Percentiles rank a stretch among this genome's conserved stretches.
Evolutionary conservation across 2,888 invertebrate genomes (phyloP).

Genomic region (Nephrotoma guestfalica): DNA sequence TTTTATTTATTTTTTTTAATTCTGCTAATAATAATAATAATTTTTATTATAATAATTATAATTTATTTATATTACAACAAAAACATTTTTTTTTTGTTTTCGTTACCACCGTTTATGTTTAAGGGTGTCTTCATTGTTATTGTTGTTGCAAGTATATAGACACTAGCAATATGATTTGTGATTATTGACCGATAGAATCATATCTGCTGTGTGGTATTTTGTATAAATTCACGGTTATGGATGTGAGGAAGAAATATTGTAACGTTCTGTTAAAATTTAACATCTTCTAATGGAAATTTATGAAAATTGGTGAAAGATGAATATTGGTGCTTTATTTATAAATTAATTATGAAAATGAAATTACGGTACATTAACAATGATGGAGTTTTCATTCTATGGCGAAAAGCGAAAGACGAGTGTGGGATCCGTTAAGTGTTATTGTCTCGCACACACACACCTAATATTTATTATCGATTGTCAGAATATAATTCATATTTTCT

Average conservation of each 20-base stretch:
- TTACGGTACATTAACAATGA: neutral
- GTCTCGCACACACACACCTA: neutral
- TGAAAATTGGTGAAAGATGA: neutral
- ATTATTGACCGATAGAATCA: slow-evolving; percentile 3
- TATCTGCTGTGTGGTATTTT: neutral
- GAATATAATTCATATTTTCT: no score
- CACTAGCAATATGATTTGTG: neutral
- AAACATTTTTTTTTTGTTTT: neutral
- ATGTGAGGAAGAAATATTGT: neutral
- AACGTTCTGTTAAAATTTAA: neutral
- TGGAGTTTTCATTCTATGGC: neutral
- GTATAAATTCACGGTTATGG: neutral
- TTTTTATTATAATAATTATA: neutral
- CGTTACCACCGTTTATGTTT: neutral
- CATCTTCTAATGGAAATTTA: neutral
- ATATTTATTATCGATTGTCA: neutral
- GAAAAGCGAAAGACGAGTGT: neutral
- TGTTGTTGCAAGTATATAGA: neutral
- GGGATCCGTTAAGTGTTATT: neutral
- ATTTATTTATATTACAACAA: neutral
- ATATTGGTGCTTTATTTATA: neutral
- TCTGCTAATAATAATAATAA: neutral
- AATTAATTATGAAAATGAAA: neutral
- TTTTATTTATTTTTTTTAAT: neutral
- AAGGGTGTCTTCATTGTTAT: neutral